Evolutionary conservation across 2,797 vertebrate genomes (phyloP).

Genomic region (Enteromius viviparus): DNA sequence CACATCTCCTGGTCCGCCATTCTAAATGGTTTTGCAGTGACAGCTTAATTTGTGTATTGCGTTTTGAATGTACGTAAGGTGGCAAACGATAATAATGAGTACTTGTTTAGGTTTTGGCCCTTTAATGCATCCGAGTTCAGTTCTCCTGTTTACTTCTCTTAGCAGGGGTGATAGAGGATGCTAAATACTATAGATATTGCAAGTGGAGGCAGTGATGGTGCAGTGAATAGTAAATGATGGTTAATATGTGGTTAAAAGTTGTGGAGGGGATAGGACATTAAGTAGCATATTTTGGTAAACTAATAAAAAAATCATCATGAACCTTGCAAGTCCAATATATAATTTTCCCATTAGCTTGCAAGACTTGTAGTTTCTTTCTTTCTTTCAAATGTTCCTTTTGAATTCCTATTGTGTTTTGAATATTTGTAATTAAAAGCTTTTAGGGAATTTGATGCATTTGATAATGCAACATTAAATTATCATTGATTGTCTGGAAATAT

Average conservation of each 20-base stretch:
- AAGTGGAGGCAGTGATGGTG: background rate
- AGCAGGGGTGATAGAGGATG: background rate
- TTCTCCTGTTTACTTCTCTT: background rate
- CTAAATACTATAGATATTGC: background rate
- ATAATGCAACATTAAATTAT: too few relatives aligned
- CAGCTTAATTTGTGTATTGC: constrained; percentile 55
- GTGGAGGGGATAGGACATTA: background rate
- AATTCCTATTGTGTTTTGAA: background rate
- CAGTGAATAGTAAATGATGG: background rate
- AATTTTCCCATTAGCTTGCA: background rate
- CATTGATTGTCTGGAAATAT: too few relatives aligned
- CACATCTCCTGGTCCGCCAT: constrained; percentile 47
- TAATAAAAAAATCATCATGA: background rate
- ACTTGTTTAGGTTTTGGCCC: constrained; percentile 23
- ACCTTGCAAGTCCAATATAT: background rate
- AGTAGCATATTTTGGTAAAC: background rate
- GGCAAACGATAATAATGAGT: constrained; percentile 45
- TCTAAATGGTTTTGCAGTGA: constrained; percentile 53
- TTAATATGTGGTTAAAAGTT: background rate
- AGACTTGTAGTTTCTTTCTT: too few relatives aligned
- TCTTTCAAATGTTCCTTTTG: background rate
- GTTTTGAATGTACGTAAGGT: constrained; percentile 52
- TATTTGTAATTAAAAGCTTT: background rate
- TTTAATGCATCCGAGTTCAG: constrained; percentile 5
- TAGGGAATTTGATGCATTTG: background rate